phyloP scores from a whole-genome alignment of 2,113 vertebrate species.

The Atherinomorus stipes region DNA sequence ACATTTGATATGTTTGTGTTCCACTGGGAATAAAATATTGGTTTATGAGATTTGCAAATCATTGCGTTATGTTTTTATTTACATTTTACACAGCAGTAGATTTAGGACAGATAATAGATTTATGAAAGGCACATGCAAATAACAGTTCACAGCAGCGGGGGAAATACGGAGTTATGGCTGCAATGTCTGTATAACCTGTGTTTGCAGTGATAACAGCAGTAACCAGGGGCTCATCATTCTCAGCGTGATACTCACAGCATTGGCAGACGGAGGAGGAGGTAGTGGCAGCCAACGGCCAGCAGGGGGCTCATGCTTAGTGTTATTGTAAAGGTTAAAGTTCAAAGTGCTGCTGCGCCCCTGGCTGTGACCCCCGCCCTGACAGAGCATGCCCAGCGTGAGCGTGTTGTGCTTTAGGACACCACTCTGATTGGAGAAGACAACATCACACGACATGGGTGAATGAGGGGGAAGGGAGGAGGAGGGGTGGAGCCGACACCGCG shows the following conservation, averaged over 20 bases:
- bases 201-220: conserved; percentile 43
- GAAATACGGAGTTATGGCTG: conserved; percentile 19
- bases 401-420: conserved; percentile 99
- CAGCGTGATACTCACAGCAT: conserved; percentile 82
- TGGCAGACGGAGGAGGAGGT: conserved; percentile 79
- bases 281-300: conserved; percentile 95
- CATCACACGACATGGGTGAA: conserved; percentile 93
- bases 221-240: conserved; percentile 55
- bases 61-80: no score
- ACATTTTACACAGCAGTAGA: no score
- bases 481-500: conserved; percentile 61
- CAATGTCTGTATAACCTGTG: conserved; percentile 4
- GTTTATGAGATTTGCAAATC: no score
- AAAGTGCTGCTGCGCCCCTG: conserved; percentile 94
- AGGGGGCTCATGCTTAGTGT: conserved; percentile 98
- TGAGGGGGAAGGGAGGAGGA: conserved; percentile 70
- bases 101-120: neutral
- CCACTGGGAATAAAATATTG: no score
- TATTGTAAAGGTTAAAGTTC: conserved; percentile 99
- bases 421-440: conserved; percentile 99
- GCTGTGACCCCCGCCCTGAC: conserved; percentile 93
- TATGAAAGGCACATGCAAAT: neutral
- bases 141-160: conserved; percentile 6
- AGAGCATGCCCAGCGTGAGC: conserved; percentile 99
- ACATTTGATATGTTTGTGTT: no score